Evolutionary conservation across 2,888 invertebrate genomes (phyloP), one percentile per base, ranked within the genome.

Genomic region (Diachrysia chrysitis): DNA sequence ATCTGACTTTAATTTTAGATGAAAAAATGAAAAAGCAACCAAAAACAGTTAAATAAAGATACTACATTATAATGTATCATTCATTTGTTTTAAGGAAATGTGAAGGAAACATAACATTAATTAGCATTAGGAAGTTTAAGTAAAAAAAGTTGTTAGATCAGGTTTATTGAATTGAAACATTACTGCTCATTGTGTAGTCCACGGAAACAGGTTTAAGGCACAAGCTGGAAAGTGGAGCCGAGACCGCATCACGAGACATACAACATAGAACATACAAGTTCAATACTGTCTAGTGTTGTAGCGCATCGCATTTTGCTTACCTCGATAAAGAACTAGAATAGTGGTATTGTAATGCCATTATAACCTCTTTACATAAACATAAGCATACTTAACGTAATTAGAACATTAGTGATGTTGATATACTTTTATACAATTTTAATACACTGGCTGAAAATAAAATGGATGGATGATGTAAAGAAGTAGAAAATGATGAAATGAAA

Each of bases 171-270:
- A 79, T 76, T 84, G 72, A 77, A 68, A 59, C 69, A 71, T 62
- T 70, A 80, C 73, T 73, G 56, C 19, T 72, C 19, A 77, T 51
- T 72, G 76, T 71, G 69, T n/a, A n/a, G 69, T 14, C 46, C 56
- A 57, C 53, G 66, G 59, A 82, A 88, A 91, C 92, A 80, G 89
- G 92, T 92, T 92, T 85, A 84, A 78, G 83, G 83, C 90, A 88
- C 85, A 89, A 90, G 89, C 89, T 90, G 89, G 90, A 91, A 92
- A 91, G 91, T 89, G 86, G 87, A 83, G 72, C 69, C 82, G 82
- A 84, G 83, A 82, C 82, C 82, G 82, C 77, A 71, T 6, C 42
- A n/a, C 59, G n/a, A 65, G 75, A 66, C 56, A 65, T 72, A 66
- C 56, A 64, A 68, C 62, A 74, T 63, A 32, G 58, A 42, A 59